Conservation (phyloP, 2,113 vertebrate species). For the Nerophis lumbriciformis region DNA sequence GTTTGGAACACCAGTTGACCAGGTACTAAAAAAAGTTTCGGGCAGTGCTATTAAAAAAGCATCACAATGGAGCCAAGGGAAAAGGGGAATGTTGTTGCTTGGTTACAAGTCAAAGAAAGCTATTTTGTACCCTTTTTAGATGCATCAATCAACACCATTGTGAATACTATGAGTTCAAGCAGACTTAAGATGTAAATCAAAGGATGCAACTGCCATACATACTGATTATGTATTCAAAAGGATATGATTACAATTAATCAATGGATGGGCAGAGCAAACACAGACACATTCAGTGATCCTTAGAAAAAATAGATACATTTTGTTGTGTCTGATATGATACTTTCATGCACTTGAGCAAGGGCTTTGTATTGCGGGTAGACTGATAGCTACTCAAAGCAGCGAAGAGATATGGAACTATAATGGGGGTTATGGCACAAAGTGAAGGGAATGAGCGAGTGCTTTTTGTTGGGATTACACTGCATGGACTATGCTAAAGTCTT, state of each 20-base stretch:
- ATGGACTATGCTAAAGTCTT: conserved; percentile 39
- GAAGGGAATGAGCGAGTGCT: conserved; percentile 4
- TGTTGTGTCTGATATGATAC: conserved; percentile 8
- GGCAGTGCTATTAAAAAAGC: background rate
- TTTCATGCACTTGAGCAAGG: conserved; percentile 18
- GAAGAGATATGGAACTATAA: conserved; percentile 24
- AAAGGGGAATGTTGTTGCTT: background rate
- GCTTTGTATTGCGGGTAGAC: conserved; percentile 29
- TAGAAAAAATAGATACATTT: background rate
- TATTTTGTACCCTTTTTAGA: background rate
- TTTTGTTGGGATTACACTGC: conserved; percentile 13
- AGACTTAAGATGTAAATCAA: background rate
- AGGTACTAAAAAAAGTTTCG: too few species aligned
- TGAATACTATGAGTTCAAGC: background rate
- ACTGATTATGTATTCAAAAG: background rate
- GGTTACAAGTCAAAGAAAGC: background rate
- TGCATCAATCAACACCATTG: background rate
- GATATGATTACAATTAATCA: background rate
- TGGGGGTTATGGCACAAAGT: conserved; percentile 22
- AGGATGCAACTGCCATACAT: background rate
- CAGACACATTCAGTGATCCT: conserved; percentile 5
- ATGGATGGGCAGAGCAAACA: background rate
- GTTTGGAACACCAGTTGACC: too few species aligned
- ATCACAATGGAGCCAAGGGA: background rate
- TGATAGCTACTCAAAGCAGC: conserved; percentile 28